Evolutionary conservation across 2,888 invertebrate species (phyloP), one percentile per base, ranked within the genome.

Genomic region (Muschampia plurimacula): DNA sequence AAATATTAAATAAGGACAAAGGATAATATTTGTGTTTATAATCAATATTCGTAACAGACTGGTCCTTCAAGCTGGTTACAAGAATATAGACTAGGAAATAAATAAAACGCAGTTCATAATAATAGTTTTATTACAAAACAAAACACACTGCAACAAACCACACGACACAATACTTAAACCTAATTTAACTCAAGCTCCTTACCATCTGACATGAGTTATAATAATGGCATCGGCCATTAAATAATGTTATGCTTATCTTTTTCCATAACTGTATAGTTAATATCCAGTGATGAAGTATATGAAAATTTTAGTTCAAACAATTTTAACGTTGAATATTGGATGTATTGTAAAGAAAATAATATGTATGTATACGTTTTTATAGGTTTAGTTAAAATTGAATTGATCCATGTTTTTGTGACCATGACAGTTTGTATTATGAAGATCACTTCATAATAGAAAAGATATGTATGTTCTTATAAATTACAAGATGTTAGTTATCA

Each of bases 111-210:
- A 22, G 9, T 7, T 36, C 15, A 52, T 57, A 15, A 59, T 60
- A 28, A 39, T 67, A 72, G n/a, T 71, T 67, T 74, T 69, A 67
- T 71, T 72, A 65, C 74, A 75, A 67, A 74, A 74, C 71, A 64
- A 72, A 71, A 77, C 74, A 74, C 74, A 67, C 59, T 74, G 64
- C 74, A 69, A 69, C 69, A 63, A 70, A 55, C 32, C 64, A 70
- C 64, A 55, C 68, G 44, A 69, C 69, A 59, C 70, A 57, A 44
- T 62, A 13, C 63, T 70, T 57, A 36, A 62, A 32, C 49, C 32
- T 64, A 70, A 59, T 22, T 59, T 15, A 36, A 44, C 5, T 70
- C 57, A 28, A 57, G 63, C 41, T 41, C 6, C 36, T 36, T 36
- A 36, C 55, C 63, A 28, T 55, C 39, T 55, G 28, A 28, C 55